Evolutionary conservation across 2,888 invertebrate species (phyloP).

Genomic region (Sphecodes monilicornis): DNA sequence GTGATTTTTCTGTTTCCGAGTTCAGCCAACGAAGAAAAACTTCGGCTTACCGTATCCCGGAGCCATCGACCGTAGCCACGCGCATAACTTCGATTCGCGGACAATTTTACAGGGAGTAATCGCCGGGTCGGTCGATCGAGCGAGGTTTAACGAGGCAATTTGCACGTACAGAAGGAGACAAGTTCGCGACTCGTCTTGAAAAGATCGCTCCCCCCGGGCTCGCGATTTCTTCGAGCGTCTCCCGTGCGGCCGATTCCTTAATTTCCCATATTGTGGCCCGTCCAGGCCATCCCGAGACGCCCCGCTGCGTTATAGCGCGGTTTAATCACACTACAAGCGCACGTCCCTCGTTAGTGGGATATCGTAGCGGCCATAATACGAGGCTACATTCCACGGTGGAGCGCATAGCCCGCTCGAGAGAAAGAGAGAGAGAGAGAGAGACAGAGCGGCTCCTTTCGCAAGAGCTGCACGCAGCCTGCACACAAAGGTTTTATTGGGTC

Average conservation of each 20-base stretch:
- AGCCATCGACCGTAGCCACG: slow-evolving; percentile 17
- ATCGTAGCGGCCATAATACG: slow-evolving; percentile 81
- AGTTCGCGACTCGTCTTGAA: slow-evolving; percentile 36
- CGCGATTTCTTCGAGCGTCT: slow-evolving; percentile 41
- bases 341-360: slow-evolving; percentile 84
- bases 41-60: neutral
- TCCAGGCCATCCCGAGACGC: slow-evolving; percentile 70
- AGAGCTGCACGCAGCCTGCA: slow-evolving; percentile 3
- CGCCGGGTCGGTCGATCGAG: slow-evolving; percentile 24
- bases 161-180: slow-evolving; percentile 50
- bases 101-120: slow-evolving; percentile 56
- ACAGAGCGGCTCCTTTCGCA: slow-evolving; percentile 21
- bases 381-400: slow-evolving; percentile 79
- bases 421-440: slow-evolving; percentile 10
- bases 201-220: slow-evolving; percentile 7
- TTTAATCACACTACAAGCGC: slow-evolving; percentile 84
- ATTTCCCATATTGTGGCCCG: slow-evolving; percentile 79
- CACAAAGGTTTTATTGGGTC: slow-evolving; percentile 46
- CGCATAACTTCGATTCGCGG: slow-evolving; percentile 47
- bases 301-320: slow-evolving; percentile 83
- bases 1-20: neutral
- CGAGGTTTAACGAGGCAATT: slow-evolving; percentile 63
- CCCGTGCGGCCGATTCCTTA: slow-evolving; percentile 75
- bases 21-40: neutral
- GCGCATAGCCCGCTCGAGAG: slow-evolving; percentile 37